These are phyloP conservation scores for Zaprionus davidi DNA, from an alignment of 1,140 invertebrate genomes.

Conservation along the genomic window DNA sequence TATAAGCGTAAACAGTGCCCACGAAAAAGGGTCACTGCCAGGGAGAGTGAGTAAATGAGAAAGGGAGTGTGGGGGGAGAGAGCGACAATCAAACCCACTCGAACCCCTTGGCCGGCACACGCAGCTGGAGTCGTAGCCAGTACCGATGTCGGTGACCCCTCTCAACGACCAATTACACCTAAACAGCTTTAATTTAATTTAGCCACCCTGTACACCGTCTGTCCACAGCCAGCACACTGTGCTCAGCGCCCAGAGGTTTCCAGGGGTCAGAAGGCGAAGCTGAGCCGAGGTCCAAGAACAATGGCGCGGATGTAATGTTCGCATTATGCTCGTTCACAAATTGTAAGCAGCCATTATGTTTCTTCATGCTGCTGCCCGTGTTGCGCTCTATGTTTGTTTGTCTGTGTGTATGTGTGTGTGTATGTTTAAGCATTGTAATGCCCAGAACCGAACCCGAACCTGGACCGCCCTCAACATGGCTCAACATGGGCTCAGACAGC, in stretches of 20 bases:
- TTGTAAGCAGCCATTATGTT: constrained; percentile 83
- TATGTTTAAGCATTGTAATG: constrained; percentile 60
- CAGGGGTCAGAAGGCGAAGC: neutral
- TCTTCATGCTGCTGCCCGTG: constrained; percentile 76
- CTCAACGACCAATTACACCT: constrained; percentile 81
- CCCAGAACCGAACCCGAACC: constrained; percentile 31
- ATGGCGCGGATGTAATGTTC: constrained; percentile 82
- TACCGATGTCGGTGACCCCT: constrained; percentile 50
- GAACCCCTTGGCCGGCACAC: constrained; percentile 21
- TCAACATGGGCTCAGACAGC: constrained; percentile 12
- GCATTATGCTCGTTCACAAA: constrained; percentile 83
- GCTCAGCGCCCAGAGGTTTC: constrained; percentile 27
- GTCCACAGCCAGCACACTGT: neutral
- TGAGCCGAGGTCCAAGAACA: constrained; percentile 58
- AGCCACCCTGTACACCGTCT: constrained; percentile 42
- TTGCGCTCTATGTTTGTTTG: constrained; percentile 28
- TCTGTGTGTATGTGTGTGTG: constrained; percentile 30
- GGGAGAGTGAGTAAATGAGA: neutral
- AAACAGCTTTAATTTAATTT: constrained; percentile 83
- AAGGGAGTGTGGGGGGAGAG: neutral
- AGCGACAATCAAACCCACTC: constrained; percentile 29
- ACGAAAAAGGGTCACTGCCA: constrained; percentile 62
- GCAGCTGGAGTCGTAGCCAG: constrained; percentile 10
- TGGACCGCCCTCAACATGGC: constrained; percentile 11
- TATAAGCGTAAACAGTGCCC: constrained; percentile 17